phyloP scores from a whole-genome alignment of 2,797 vertebrate genomes.

The Brotula barbata region DNA sequence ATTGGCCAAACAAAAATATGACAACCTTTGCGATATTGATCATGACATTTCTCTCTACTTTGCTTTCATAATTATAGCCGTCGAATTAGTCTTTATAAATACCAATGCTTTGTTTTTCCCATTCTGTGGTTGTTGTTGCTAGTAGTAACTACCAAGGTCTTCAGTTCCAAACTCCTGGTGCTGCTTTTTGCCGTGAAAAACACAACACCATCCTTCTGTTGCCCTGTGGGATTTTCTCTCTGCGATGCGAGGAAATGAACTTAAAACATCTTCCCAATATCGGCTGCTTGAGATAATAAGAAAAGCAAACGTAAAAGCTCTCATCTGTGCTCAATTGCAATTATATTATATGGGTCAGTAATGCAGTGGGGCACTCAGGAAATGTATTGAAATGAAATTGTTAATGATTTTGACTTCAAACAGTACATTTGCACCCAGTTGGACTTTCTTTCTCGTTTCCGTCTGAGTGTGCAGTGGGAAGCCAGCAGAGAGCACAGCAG shows the following conservation, averaged over 20 bases:
- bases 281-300: neutral
- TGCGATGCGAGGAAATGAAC: neutral
- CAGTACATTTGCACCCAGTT: constrained; percentile 3
- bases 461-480: neutral
- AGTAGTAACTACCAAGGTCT: neutral
- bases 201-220: neutral
- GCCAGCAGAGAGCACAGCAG: neutral
- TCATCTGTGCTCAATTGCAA: constrained; percentile 1
- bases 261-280: neutral
- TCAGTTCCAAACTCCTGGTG: neutral
- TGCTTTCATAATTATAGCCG: no score
- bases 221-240: neutral
- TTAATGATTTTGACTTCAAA: constrained; percentile 24
- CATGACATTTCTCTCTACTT: constrained; percentile 1
- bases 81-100: constrained; percentile 10
- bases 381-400: constrained; percentile 20
- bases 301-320: constrained; percentile 9
- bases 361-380: constrained; percentile 1
- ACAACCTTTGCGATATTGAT: neutral
- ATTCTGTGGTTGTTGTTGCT: neutral
- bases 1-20: no score
- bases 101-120: constrained; percentile 4
- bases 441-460: neutral
- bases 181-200: neutral
- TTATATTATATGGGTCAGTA: neutral